A percentile compares a stretch with the other conserved stretches of the same genome.
Evolutionary conservation across 2,797 vertebrate genomes (phyloP).

Genomic region (Muscicapa striata): DNA sequence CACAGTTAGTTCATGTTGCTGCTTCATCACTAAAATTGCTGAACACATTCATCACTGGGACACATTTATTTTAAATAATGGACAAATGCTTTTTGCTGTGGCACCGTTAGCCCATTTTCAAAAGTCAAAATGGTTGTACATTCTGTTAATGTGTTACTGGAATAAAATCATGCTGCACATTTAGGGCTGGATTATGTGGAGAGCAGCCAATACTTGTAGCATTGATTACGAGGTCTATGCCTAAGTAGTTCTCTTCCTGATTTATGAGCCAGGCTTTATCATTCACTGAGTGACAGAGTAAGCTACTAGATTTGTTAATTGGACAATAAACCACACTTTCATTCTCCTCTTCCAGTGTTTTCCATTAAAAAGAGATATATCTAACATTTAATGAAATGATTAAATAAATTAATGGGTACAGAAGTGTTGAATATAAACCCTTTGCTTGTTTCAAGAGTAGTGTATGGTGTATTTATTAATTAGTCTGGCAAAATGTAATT

Average conservation of each 20-base stretch:
- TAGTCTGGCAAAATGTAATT: constrained; percentile 50
- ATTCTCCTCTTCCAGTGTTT: constrained; percentile 47
- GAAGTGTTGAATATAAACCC: not conserved
- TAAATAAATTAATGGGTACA: constrained; percentile 14
- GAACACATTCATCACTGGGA: constrained; percentile 20
- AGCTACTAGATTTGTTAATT: constrained; percentile 70
- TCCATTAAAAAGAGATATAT: constrained; percentile 43
- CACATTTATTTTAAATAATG: constrained; percentile 59
- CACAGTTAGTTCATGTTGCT: constrained; percentile 1
- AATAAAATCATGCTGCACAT: constrained; percentile 69
- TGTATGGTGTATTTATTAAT: constrained; percentile 32
- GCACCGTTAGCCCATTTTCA: constrained; percentile 53
- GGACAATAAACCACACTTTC: constrained; percentile 60
- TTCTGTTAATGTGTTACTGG: constrained; percentile 77
- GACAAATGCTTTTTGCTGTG: constrained; percentile 51
- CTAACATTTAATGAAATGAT: constrained; percentile 43
- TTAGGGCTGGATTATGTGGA: constrained; percentile 67
- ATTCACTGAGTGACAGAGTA: constrained; percentile 61
- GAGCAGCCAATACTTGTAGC: constrained; percentile 62
- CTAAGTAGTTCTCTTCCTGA: constrained; percentile 72
- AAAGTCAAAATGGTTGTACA: constrained; percentile 63
- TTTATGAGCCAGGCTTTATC: constrained; percentile 72
- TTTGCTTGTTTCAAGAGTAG: not conserved
- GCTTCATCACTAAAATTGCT: constrained; percentile 49
- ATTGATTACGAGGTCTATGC: constrained; percentile 70